Evolutionary conservation across 2,113 vertebrate species (phyloP).

Genomic region (Bufo bufo): DNA sequence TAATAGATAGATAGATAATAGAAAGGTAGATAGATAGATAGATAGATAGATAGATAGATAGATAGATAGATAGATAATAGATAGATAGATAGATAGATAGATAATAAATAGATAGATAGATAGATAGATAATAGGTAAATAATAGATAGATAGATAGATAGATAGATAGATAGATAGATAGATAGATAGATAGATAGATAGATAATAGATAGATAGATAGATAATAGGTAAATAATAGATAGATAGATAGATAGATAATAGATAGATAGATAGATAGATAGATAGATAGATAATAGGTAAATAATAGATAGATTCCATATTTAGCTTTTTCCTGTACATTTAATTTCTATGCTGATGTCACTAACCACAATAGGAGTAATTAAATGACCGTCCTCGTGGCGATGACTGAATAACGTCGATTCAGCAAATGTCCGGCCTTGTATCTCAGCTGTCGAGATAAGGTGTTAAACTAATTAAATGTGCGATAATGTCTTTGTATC

Average conservation of each 20-base stretch:
- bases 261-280: too few species aligned
- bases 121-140: too few species aligned
- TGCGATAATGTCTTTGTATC: conserved; percentile 55
- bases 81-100: too few species aligned
- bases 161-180: neutral
- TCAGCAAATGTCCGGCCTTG: conserved; percentile 42
- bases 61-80: too few species aligned
- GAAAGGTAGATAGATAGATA: neutral
- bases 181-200: neutral
- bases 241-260: too few species aligned
- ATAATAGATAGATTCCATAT: neutral
- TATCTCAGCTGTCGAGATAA: conserved; percentile 54
- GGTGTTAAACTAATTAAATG: conserved; percentile 57
- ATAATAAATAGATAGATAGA: too few species aligned
- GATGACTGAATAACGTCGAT: conserved; percentile 40
- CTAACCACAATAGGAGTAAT: conserved; percentile 10
- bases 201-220: neutral
- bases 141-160: neutral
- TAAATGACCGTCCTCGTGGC: conserved; percentile 40
- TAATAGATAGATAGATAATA: neutral
- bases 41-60: neutral
- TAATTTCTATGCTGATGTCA: conserved; percentile 23
- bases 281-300: too few species aligned
- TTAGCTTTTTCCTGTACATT: conserved; percentile 23
- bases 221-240: too few species aligned